Conservation (phyloP, 2,888 invertebrate species). For the Anticlea derivata region DNA sequence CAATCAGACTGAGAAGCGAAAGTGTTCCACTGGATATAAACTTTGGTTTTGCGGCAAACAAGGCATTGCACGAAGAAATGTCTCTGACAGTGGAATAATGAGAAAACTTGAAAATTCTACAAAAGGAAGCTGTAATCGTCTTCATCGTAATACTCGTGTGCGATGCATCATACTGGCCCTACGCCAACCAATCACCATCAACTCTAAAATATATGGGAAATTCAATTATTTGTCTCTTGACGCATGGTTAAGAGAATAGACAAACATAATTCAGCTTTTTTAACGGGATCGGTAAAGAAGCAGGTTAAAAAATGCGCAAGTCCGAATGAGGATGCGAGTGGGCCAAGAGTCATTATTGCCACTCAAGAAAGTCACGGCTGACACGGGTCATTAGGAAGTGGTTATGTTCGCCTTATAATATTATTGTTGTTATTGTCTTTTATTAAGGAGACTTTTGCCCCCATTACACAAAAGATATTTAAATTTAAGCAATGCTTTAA, state of each 20-base stretch:
- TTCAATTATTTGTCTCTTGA: too few species aligned
- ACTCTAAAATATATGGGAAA: neutral
- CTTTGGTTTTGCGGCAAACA: constrained; percentile 26
- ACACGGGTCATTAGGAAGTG: constrained; percentile 58
- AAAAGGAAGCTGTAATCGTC: too few species aligned
- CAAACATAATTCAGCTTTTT: too few species aligned
- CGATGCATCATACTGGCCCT: neutral
- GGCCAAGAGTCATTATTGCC: constrained; percentile 38
- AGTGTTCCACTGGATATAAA: constrained; percentile 40
- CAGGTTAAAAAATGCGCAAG: neutral
- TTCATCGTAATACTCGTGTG: neutral
- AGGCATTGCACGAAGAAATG: constrained; percentile 15
- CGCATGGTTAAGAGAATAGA: too few species aligned
- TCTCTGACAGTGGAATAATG: neutral
- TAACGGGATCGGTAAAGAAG: too few species aligned
- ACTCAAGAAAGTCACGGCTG: constrained; percentile 32
- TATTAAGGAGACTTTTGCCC: neutral
- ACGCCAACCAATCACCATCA: constrained; percentile 11
- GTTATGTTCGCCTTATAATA: constrained; percentile 23
- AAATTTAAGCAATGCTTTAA: too few species aligned
- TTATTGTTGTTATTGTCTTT: constrained; percentile 39
- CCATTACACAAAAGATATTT: too few species aligned
- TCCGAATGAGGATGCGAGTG: constrained; percentile 34
- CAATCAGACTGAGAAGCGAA: constrained; percentile 44
- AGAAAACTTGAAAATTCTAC: constrained; percentile 1